Base-by-base conservation (phyloP, 2,797 vertebrate genomes). In the Odontamblyopus rebecca region DNA sequence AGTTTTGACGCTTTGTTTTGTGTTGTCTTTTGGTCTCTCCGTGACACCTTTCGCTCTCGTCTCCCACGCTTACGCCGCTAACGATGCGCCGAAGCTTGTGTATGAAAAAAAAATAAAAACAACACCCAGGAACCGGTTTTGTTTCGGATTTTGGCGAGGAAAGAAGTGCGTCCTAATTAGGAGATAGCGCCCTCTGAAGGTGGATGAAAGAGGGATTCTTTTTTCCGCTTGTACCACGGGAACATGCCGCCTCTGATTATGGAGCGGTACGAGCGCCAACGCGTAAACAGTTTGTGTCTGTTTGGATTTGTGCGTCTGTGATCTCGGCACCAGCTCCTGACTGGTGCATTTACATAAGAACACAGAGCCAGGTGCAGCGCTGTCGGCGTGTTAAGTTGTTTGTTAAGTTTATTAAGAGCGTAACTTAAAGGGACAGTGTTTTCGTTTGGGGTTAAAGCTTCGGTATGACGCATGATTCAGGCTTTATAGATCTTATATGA, bases 151-250 rank as follows among this genome's bases (percentile, higher is more conserved):
- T 89, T 82, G 84, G 72, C 12, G 44, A 4, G 35, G 19, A 38
- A 81, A 78, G 88, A 82, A 88, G 84, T 80, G 80, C 27, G 84
- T 88, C 91, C 93, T 94, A 93, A 94, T 93, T 94, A 93, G 44
- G 92, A 90, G 92, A 84, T 90, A 84, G 63, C 81, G 86, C 83
- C 84, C 89, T 92, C 82, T 91, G 89, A 89, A 86, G 86, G 86
- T 78, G 88, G 85, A 91, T 93, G 90, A 94, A 92, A 92, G 35
- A 38, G 32, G 29, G 29, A 29, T 30, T 32, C 35, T 57, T 44
- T 59, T 16, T 61, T 32, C 5, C 27, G 83, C 87, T 82, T 86
- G 71, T 88, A 61, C 78, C 83, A 3, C 4, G 13, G 63, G 72
- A 83, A 85, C 87, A 87, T 85, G 87, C 85, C 88, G 86, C 81